Base-by-base conservation (phyloP, 2,113 vertebrate genomes). In the Pionites leucogaster region DNA sequence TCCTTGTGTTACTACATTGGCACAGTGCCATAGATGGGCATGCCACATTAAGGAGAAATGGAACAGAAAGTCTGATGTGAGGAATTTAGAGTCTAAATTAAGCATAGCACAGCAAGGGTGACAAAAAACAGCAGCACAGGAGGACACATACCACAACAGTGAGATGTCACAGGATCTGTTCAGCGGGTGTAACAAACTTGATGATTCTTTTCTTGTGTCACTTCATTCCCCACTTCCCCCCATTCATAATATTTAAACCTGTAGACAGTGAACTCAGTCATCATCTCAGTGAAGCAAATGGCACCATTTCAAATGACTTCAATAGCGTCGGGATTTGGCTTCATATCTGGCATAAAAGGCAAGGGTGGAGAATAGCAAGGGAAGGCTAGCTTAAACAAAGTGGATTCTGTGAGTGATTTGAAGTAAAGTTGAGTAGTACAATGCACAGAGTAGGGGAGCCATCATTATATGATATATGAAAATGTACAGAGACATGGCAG, bases 181-280 rank as follows among this genome's bases (percentile, higher is more conserved):
- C 88, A 81, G 76, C 3, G 16, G 42, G 68, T 47, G 6, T 64
- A 88, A 90, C 75, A 62, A 96, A 88, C 27, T 64, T 88, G 46
- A 83, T 63, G 55, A 88, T 75, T 92, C 88, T 88, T 86, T 96
- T 76, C 74, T 82, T 3, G 0, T 62, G 33, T 89, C 87, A 64
- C 72, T 89, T 93, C 72, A 88, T 75, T 96, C 64, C 68, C 39
- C 44, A 37, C 65, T 93, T 84, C 55, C 86, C 82, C 31, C 52
- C 72, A 93, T 92, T 95, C 90, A 86, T 82, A 90, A 82, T 81
- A 90, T 92, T 96, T 81, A 92, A 96, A 87, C 84, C 69, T 49
- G 62, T 24, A 95, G 81, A 91, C 91, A 94, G 83, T 79, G 86
- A 95, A 89, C 52, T 64, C 81, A 84, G 80, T 92, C 90, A 69